Conservation (phyloP, 2,113 vertebrate genomes). For the Macquaria australasica region DNA sequence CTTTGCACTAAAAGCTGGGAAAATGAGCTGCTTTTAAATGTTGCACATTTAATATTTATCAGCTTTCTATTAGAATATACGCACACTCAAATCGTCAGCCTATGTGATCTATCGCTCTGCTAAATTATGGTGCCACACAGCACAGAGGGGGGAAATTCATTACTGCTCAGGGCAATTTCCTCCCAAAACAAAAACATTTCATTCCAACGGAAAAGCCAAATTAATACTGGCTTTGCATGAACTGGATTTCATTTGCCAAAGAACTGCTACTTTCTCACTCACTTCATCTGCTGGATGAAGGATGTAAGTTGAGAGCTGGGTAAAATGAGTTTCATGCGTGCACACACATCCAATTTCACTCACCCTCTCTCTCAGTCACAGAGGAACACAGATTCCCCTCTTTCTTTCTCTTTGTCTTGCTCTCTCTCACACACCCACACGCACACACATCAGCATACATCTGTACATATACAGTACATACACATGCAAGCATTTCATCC, state of each 20-base stretch:
- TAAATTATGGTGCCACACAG: conserved; percentile 85
- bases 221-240: conserved; percentile 86
- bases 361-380: conserved; percentile 47
- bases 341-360: conserved; percentile 74
- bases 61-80: conserved; percentile 87
- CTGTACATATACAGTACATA: conserved; percentile 58
- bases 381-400: conserved; percentile 45
- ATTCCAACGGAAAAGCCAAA: conserved; percentile 85
- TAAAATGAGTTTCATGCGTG: conserved; percentile 80
- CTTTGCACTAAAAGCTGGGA: conserved; percentile 78
- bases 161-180: conserved; percentile 87
- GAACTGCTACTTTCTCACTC: conserved; percentile 80
- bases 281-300: conserved; percentile 77
- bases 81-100: conserved; percentile 83
- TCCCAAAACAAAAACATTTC: conserved; percentile 89
- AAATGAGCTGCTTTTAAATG: conserved; percentile 85
- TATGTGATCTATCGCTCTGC: conserved; percentile 86
- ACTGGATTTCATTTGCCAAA: conserved; percentile 85
- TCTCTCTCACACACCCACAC: conserved; percentile 9
- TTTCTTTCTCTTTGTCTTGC: conserved; percentile 59
- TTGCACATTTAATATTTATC: conserved; percentile 87
- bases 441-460: conserved; percentile 36
- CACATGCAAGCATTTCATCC: conserved; percentile 71
- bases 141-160: conserved; percentile 84
- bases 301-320: conserved; percentile 75